Evolutionary conservation across 2,888 invertebrate genomes (phyloP), one percentile per base, ranked within the genome.

Genomic region (Miltochrista miniata): DNA sequence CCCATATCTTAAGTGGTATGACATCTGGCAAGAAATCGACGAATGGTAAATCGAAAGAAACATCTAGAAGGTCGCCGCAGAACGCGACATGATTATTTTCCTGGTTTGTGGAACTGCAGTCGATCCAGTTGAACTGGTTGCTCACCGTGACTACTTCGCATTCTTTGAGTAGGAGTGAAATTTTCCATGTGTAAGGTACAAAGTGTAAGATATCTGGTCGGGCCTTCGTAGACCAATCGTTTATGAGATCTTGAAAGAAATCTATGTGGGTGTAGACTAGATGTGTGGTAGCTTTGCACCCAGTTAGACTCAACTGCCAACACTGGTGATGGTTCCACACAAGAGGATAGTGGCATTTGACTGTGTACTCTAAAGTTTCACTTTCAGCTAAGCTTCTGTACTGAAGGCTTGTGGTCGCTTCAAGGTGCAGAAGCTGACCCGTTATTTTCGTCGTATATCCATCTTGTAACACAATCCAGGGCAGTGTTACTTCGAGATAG

Each of bases 71-170:
- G 77, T 98, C 98, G 0, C 98, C 98, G 79, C 98, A 98, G 70
- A 98, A 96, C 0, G 98, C 98, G 48, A 98, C 93, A 79, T 98
- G 97, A 85, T 97, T 95, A 83, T 98, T 98, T 88, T 98, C 98
- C 82, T 97, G 97, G 70, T 97, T 96, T 44, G 98, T 97, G 24
- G 98, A 98, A 48, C 98, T 97, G 72, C 99, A 99, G 85, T 99
- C 99, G 64, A 99, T 96, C 99, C 99, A 99, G 85, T 99, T 99
- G 84, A 97, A 97, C 80, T 99, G 98, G 87, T 99, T 99, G 74
- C 98, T 96, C 12, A 98, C 91, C 37, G 98, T 97, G 1, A 99
- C 94, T 12, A 99, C 93, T 87, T 99, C 98, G 85, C 99, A 98
- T 85, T 99, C 98, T 82, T 99, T 98, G 15, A 98, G 88, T 8